Evolutionary conservation across 2,113 vertebrate species (phyloP).

Genomic region (Erythrolamprus reginae): DNA sequence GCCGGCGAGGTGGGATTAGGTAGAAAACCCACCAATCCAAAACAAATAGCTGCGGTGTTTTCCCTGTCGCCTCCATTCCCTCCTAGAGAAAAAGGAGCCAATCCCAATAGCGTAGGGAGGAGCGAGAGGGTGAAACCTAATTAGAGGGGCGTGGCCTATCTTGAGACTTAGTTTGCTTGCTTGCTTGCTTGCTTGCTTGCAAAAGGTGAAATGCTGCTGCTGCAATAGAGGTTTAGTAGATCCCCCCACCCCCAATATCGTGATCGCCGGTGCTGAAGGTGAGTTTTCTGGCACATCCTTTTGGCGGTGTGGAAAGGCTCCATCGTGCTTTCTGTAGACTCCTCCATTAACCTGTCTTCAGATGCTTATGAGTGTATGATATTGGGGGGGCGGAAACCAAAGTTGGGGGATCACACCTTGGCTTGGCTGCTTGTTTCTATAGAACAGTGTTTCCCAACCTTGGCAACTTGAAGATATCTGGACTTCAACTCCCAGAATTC

Average conservation of each 20-base stretch:
- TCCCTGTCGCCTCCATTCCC: too few species aligned
- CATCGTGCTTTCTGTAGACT: background rate
- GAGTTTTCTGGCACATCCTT: background rate
- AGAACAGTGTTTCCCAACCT: too few species aligned
- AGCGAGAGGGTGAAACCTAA: background rate
- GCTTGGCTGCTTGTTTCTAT: too few species aligned
- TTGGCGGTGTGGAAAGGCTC: background rate
- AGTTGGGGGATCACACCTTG: background rate
- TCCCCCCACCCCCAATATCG: background rate
- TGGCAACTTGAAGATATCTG: too few species aligned
- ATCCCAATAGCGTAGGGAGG: background rate
- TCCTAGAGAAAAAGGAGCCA: background rate
- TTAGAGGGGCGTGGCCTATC: background rate
- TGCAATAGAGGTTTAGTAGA: background rate
- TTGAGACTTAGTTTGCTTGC: background rate
- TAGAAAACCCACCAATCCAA: background rate
- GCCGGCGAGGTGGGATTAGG: background rate
- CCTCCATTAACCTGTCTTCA: background rate
- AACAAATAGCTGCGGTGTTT: fast-evolving
- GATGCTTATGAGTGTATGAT: background rate
- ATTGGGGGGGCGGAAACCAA: background rate
- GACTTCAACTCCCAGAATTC: too few species aligned
- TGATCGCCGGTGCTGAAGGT: background rate
- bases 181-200: too few species aligned
- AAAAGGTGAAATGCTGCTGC: too few species aligned